Percentiles rank a stretch among this genome's conserved stretches.
Conservation (phyloP, 2,113 vertebrate species). For the Cheilinus undulatus region DNA sequence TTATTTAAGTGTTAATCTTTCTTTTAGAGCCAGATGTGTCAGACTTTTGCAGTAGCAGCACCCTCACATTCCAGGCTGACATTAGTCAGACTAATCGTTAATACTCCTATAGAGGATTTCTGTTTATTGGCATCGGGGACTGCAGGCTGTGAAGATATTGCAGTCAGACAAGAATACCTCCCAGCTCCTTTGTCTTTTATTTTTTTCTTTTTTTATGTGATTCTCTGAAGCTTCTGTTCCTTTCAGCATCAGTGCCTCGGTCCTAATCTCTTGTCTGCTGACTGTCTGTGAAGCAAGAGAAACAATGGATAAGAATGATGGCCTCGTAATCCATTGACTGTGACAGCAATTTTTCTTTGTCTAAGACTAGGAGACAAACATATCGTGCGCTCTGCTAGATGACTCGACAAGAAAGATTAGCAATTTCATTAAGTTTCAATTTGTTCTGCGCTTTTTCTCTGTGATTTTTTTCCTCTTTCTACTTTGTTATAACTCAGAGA, state of each 20-base stretch:
- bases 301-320: slow-evolving; percentile 57
- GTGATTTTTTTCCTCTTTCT: slow-evolving; percentile 11
- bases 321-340: slow-evolving; percentile 46
- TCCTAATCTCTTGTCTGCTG: slow-evolving; percentile 67
- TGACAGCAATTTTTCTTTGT: slow-evolving; percentile 63
- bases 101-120: slow-evolving; percentile 29
- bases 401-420: slow-evolving; percentile 59
- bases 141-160: slow-evolving; percentile 65
- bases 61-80: slow-evolving; percentile 11
- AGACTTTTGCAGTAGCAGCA: neutral
- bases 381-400: slow-evolving; percentile 34
- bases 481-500: slow-evolving; percentile 1
- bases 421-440: slow-evolving; percentile 68
- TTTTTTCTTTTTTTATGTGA: slow-evolving; percentile 25
- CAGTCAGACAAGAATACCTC: slow-evolving; percentile 57
- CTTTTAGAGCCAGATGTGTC: neutral
- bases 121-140: slow-evolving; percentile 50
- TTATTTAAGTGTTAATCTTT: neutral
- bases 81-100: slow-evolving; percentile 49
- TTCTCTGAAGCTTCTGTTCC: slow-evolving; percentile 60
- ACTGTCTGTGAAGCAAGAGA: slow-evolving; percentile 56
- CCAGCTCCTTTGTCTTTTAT: slow-evolving; percentile 15
- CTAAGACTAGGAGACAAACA: slow-evolving; percentile 52
- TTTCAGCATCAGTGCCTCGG: slow-evolving; percentile 61
- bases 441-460: slow-evolving; percentile 12